Evolutionary conservation across 2,113 vertebrate genomes (phyloP), one percentile per base, ranked within the genome.

Genomic region (Boulengeromyrus knoepffleri): DNA sequence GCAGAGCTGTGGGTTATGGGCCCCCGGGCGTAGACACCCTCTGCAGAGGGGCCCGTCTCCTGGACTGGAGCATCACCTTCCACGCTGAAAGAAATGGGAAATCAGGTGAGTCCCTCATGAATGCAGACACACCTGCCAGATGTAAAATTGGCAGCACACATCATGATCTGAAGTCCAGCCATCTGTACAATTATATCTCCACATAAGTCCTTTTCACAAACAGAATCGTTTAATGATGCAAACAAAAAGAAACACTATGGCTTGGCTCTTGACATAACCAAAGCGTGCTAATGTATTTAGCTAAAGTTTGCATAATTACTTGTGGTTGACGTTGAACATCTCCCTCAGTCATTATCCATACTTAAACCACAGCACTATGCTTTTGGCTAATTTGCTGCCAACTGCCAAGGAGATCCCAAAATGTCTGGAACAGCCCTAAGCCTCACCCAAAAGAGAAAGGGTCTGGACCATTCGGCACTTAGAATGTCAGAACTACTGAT

Each of bases 51-150:
- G 92, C 97, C 96, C 0, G 97, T 95, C 93, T 98, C 98, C 49
- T 94, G 96, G 93, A 97, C 95, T 90, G 98, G 96, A 92, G 95
- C 97, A 94, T 99, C 98, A 36, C 99, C 98, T 95, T 99, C 99
- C 93, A 99, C 98, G 84, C 99, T 99, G 95, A 88, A 92, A 93
- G 8, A 56, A 12, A 93, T 46, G 45, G 90, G 85, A 86, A 47
- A 31, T 89, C 27, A 47, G 36, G 9, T 66, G 21, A 66, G 39
- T 46, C 36, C 77, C 17, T 21, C 17, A 83, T 2, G 5, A 17
- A 83, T 12, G 42, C 77, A 83, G 31, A 83, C 21, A 45, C 17
- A 83, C 77, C 10, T 31, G 62, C 62, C 62, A 27, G 62, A 70
- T 70, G 10, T 31, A 13, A 70, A 70, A 70, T 4, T 70, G 62